Evolutionary conservation across 2,888 invertebrate species (phyloP), one percentile per base, ranked within the genome.

Genomic region (Morinoia aosen): DNA sequence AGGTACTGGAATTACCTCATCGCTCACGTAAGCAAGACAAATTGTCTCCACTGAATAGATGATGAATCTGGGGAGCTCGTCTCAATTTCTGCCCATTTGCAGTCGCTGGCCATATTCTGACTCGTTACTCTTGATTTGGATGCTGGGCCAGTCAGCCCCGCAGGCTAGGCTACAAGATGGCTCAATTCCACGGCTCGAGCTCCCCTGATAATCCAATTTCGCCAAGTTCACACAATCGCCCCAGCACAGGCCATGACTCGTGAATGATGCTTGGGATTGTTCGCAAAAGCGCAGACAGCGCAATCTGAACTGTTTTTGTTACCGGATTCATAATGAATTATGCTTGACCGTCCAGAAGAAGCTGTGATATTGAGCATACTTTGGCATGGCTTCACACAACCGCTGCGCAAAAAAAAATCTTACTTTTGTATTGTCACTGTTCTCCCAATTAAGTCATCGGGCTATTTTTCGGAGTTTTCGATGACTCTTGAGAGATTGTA

Each of bases 41-140:
- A 90, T 90, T 90, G 90, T 90, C 90, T 90, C 90, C 40, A 39
- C 90, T 90, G 90, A 90, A 90, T 90, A 90, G 90, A 90, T 90
- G 90, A 90, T 90, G 90, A 90, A 90, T 48, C 90, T 40, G 16
- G 90, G 90, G 90, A 90, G 90, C 90, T 90, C 90, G 90, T 90
- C 90, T 90, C 90, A 90, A 90, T 90, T 90, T 90, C 90, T 90
- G 90, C 90, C 90, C 48, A 90, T 90, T 90, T 90, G 90, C 90
- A 90, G 90, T 90, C 48, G 39, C 90, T 40, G 40, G 48, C 90
- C 19, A 90, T 90, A 90, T 90, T 90, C 90, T 11, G 90, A 90
- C 40, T 90, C 90, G 90, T 90, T 90, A 90, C 90, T 90, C 90
- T 90, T 90, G 90, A 90, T 90, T 40, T 90, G 90, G 90, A 40